Base-by-base conservation (phyloP, 1,140 invertebrate species). In the Caenorhabditis latens region DNA sequence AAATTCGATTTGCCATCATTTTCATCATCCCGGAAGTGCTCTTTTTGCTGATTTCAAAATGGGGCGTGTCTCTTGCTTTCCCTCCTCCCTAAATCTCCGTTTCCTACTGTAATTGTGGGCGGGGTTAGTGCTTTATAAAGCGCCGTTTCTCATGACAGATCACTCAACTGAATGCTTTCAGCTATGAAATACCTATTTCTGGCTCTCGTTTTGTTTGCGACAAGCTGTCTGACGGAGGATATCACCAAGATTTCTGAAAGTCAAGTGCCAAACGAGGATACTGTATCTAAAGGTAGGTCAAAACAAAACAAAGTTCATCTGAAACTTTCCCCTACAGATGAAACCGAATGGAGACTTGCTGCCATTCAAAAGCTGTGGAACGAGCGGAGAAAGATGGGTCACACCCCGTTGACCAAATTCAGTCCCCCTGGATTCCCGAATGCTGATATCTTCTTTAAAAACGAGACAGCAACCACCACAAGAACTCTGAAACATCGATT, bases 401-500 rank as follows among this genome's bases (percentile, higher is more conserved):
- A 87, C 55, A 90, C 89, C 9, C 89, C 89, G 2, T 42, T 90
- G 24, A 53, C 83, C 24, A 86, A 86, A 71, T 86, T 87, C 63
- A 50, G 21, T 53, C 67, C 57, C 1, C 65, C 65, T 57, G 87
- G 87, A 24, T 84, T 88, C 19, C 86, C 88, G 1, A 79, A 90
- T 42, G 46, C 86, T 14, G 90, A 91, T 14, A 86, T 90, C 14
- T 90, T 58, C 83, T 88, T 90, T 48, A 90, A 90, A 84, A 87
- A 90, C 53, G 90, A 90, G 75, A 75, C 87, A 0, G 83, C 43
- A 14, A 82, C 90, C 2, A 40, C 48, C 7, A 90, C 90, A 24
- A 75, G 85, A 50, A 90, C 89, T 46, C 40, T 91, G 79, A 90
- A 91, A 57, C 90, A 90, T 57, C 75, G 90, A 3, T 91, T 90